Conservation (phyloP, 2,113 vertebrate species). For the Entosphenus tridentatus region DNA sequence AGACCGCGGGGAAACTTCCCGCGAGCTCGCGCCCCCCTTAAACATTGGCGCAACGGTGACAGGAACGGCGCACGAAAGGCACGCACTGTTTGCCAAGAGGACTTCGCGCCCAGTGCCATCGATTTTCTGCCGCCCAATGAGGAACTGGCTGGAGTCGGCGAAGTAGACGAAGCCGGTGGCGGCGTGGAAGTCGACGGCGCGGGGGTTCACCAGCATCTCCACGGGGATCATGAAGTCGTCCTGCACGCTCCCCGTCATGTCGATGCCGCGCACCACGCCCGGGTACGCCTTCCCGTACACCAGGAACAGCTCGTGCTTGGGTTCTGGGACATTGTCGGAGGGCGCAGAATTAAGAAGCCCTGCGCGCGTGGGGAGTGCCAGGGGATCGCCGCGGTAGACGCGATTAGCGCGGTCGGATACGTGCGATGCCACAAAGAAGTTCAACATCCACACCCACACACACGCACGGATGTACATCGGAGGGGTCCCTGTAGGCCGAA, state of each 20-base stretch:
- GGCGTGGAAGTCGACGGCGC: background rate
- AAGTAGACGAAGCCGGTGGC: slow-evolving; percentile 1
- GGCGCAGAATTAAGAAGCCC: too few species aligned
- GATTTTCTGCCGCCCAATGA: background rate
- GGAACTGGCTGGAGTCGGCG: background rate
- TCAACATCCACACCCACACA: too few species aligned
- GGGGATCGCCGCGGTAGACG: too few species aligned
- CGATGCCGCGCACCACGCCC: slow-evolving; percentile 5
- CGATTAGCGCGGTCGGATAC: too few species aligned
- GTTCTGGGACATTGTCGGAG: background rate
- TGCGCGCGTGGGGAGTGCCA: too few species aligned
- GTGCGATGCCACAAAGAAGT: too few species aligned
- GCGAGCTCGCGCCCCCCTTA: too few species aligned
- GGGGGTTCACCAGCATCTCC: slow-evolving; percentile 4
- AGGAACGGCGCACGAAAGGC: background rate
- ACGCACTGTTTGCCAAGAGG: background rate
- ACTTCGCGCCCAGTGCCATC: slow-evolving; percentile 1
- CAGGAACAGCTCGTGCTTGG: slow-evolving; percentile 2
- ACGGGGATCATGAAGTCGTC: background rate
- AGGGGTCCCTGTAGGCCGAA: too few species aligned
- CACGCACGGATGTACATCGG: too few species aligned
- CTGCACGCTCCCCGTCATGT: slow-evolving; percentile 3
- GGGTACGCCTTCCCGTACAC: background rate
- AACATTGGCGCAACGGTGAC: too few species aligned
- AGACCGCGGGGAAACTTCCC: too few species aligned